Evolutionary conservation across 2,888 invertebrate genomes (phyloP).

Genomic region (Tuta absoluta): DNA sequence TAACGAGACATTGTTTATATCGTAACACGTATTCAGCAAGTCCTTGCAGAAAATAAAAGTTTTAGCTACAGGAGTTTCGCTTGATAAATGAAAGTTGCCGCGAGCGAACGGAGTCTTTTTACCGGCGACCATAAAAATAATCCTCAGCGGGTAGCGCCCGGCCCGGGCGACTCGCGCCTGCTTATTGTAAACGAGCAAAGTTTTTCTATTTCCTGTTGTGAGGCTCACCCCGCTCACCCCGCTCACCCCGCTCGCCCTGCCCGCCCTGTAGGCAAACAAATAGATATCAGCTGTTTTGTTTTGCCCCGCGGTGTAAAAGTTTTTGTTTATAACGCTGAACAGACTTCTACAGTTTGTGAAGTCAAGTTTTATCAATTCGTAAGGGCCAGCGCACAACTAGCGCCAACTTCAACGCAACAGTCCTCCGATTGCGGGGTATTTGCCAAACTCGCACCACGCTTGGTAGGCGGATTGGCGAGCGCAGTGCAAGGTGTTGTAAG

Average conservation of each 20-base stretch:
- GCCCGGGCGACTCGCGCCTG: slow-evolving; percentile 35
- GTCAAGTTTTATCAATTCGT: background rate
- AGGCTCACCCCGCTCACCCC: slow-evolving; percentile 23
- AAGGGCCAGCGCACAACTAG: background rate
- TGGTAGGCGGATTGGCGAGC: no score
- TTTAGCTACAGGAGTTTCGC: background rate
- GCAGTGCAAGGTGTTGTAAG: no score
- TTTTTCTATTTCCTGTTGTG: slow-evolving; percentile 59
- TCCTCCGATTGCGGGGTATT: no score
- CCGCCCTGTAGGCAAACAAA: slow-evolving; percentile 8
- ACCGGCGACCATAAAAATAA: slow-evolving; percentile 47
- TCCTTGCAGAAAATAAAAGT: background rate
- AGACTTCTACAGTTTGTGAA: background rate
- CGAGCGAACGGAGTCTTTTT: slow-evolving; percentile 49
- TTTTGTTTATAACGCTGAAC: slow-evolving; percentile 12
- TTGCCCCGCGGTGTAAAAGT: background rate
- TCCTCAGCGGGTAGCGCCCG: slow-evolving; percentile 33
- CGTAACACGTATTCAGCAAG: background rate
- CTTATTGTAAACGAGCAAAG: slow-evolving; percentile 59
- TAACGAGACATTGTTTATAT: background rate
- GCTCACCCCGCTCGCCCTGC: slow-evolving; percentile 26
- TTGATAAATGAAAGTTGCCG: slow-evolving; percentile 18
- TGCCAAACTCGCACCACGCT: no score
- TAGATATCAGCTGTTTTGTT: slow-evolving; percentile 22
- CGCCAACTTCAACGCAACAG: no score